Percentiles rank a stretch among this genome's conserved stretches.
phyloP scores from a whole-genome alignment of 92 coral and sea anemone genomes.

The Zoanthus sansibaricus region DNA sequence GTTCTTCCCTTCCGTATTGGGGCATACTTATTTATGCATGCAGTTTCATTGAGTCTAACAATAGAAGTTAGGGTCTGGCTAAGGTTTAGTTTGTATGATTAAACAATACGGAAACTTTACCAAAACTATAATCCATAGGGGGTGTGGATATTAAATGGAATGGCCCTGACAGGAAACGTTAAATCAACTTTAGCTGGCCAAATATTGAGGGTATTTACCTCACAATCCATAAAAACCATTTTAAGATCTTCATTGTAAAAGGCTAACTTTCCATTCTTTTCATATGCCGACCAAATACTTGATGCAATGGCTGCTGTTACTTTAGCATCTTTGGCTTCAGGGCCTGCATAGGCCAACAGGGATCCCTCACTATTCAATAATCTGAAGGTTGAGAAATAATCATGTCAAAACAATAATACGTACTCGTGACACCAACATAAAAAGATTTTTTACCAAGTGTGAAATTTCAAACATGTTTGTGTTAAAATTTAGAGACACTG shows the following conservation, averaged over 20 bases:
- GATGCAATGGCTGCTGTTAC: conserved; percentile 99
- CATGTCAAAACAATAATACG: background rate
- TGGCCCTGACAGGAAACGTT: background rate
- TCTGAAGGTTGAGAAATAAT: conserved; percentile 35
- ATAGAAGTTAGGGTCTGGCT: too few species aligned
- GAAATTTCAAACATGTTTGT: too few species aligned
- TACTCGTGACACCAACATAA: background rate
- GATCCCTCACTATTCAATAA: conserved; percentile 92
- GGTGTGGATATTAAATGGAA: too few species aligned
- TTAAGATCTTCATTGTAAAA: conserved; percentile 91
- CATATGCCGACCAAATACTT: conserved; percentile 98
- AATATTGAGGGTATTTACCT: conserved; percentile 59
- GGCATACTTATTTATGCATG: too few species aligned
- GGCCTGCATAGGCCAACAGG: conserved; percentile 90
- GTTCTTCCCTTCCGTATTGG: too few species aligned
- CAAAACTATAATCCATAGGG: too few species aligned
- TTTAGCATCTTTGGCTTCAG: conserved; percentile 92
- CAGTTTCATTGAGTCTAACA: too few species aligned
- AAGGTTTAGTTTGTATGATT: too few species aligned
- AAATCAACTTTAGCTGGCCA: background rate
- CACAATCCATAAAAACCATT: conserved; percentile 98
- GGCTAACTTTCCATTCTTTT: conserved; percentile 89
- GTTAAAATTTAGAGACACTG: too few species aligned
- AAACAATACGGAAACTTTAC: too few species aligned
- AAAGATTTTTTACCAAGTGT: too few species aligned